These are phyloP conservation scores for Bettongia penicillata DNA, from an alignment of 2,113 vertebrate species.

Conservation along the genomic window DNA sequence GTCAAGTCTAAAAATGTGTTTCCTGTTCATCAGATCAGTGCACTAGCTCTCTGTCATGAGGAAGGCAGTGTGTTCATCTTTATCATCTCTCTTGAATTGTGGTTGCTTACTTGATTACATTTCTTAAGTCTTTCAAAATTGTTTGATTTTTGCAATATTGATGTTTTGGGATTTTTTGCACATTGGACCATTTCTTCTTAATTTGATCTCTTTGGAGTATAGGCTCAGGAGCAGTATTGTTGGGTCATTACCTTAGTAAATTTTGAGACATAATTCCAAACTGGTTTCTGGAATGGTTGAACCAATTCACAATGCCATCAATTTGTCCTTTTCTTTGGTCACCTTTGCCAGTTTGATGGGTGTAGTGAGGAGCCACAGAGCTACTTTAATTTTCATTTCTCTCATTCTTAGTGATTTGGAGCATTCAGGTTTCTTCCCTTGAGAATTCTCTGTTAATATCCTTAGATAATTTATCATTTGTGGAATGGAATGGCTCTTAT, in stretches of 20 bases:
- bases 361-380: neutral
- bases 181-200: neutral
- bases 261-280: neutral
- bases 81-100: neutral
- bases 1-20: neutral
- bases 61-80: neutral
- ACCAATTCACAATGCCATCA: neutral
- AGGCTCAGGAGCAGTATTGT: neutral
- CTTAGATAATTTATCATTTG: neutral
- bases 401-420: neutral
- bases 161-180: neutral
- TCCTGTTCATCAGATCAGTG: neutral
- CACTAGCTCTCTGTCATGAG: neutral
- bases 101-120: neutral
- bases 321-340: neutral
- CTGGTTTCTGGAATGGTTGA: neutral
- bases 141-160: neutral
- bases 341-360: neutral
- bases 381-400: neutral
- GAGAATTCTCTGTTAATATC: neutral
- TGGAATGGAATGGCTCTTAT: neutral
- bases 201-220: neutral
- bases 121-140: neutral
- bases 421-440: neutral
- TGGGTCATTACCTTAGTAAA: neutral